phyloP scores from a whole-genome alignment of 1,140 invertebrate species.

The Dreissena polymorpha region DNA sequence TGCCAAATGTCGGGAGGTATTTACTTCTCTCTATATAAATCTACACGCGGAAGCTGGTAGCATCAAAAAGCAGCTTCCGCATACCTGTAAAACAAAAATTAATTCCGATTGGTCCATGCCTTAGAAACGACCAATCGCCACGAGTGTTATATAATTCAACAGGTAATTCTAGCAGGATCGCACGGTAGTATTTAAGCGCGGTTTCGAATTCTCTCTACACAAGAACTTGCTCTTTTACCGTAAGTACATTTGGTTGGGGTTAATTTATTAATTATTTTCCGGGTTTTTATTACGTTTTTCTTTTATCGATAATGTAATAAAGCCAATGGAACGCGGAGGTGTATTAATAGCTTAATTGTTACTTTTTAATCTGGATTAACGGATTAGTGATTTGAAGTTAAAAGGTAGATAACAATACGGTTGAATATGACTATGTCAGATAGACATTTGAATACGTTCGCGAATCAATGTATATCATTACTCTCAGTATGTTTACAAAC shows the following conservation, averaged over 20 bases:
- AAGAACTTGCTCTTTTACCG: conserved; percentile 8
- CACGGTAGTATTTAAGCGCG: background rate
- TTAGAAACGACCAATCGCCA: background rate
- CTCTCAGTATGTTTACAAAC: no score
- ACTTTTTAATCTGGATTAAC: background rate
- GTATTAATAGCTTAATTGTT: background rate
- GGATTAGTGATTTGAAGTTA: background rate
- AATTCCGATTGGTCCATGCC: background rate
- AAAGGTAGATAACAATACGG: background rate
- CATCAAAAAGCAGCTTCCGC: background rate
- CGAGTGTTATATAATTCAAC: background rate
- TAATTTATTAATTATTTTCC: background rate
- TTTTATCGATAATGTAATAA: background rate
- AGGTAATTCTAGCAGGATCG: background rate
- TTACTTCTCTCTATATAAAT: no score
- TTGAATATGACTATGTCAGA: no score
- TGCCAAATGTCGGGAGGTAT: no score
- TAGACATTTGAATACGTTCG: no score
- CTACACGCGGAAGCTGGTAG: no score
- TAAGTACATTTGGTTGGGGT: background rate
- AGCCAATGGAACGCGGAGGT: background rate
- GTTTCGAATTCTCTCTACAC: background rate
- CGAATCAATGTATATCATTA: no score
- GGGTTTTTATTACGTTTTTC: background rate
- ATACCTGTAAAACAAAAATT: background rate